Conservation (phyloP, 2,113 vertebrate species). For the Euleptes europaea region DNA sequence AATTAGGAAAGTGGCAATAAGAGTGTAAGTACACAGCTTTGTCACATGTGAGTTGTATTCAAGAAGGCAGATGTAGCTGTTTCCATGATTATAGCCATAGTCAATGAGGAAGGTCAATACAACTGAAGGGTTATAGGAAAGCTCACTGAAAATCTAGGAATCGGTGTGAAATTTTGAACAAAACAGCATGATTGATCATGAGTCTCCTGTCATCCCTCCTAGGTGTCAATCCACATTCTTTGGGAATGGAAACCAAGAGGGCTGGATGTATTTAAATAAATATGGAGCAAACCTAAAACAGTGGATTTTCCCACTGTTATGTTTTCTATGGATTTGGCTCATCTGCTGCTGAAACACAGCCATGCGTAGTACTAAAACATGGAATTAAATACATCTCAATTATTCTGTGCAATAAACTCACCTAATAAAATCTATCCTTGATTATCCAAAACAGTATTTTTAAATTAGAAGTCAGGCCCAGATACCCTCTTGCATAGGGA, state of each 20-base stretch:
- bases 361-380: not conserved
- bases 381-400: not conserved
- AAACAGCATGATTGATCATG: not conserved
- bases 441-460: not conserved
- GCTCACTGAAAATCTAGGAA: not conserved
- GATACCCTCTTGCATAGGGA: not conserved
- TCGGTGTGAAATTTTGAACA: not conserved
- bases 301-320: not conserved
- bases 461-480: not conserved
- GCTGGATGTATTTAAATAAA: too few species aligned
- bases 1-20: slow-evolving; percentile 1
- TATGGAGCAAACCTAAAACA: not conserved
- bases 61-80: not conserved
- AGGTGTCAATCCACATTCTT: not conserved
- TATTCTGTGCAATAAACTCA: not conserved
- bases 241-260: too few species aligned
- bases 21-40: not conserved
- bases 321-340: not conserved
- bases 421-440: not conserved
- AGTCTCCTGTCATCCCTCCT: not conserved
- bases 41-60: not conserved
- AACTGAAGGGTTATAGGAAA: not conserved
- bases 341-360: not conserved
- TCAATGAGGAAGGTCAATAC: not conserved
- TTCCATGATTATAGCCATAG: not conserved